These are phyloP conservation scores for Metopia argyrocephala DNA, from an alignment of 2,888 invertebrate genomes.

Conservation along the genomic window DNA sequence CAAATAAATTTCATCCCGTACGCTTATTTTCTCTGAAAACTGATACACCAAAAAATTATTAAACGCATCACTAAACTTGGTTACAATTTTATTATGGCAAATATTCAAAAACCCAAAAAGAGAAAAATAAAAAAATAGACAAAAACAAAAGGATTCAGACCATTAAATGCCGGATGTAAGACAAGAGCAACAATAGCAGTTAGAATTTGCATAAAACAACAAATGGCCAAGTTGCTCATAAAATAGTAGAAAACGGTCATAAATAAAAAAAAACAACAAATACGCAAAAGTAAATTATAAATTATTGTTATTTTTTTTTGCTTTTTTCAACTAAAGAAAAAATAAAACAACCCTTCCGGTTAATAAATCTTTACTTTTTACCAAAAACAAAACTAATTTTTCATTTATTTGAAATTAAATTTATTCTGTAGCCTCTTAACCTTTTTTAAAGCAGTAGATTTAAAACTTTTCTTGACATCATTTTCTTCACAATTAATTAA, in stretches of 20 bases:
- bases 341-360: constrained; percentile 74
- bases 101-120: constrained; percentile 22
- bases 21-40: neutral
- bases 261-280: neutral
- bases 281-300: constrained; percentile 47
- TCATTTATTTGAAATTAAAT: neutral
- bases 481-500: neutral
- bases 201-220: constrained; percentile 57
- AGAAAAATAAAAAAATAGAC: neutral
- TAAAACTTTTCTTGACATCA: neutral
- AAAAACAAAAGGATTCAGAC: constrained; percentile 76
- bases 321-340: constrained; percentile 27
- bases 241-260: constrained; percentile 1
- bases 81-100: constrained; percentile 15
- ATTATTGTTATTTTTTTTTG: constrained; percentile 33
- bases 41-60: constrained; percentile 31
- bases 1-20: neutral
- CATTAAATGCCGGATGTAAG: constrained; percentile 77
- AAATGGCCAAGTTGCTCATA: constrained; percentile 26
- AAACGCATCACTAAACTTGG: constrained; percentile 45
- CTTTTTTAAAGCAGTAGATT: no score
- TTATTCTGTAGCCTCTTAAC: neutral
- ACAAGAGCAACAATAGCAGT: constrained; percentile 69
- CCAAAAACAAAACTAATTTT: neutral
- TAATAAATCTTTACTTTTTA: constrained; percentile 77